Evolutionary conservation across 2,113 vertebrate species (phyloP).

Genomic region (Cepphus grylle): DNA sequence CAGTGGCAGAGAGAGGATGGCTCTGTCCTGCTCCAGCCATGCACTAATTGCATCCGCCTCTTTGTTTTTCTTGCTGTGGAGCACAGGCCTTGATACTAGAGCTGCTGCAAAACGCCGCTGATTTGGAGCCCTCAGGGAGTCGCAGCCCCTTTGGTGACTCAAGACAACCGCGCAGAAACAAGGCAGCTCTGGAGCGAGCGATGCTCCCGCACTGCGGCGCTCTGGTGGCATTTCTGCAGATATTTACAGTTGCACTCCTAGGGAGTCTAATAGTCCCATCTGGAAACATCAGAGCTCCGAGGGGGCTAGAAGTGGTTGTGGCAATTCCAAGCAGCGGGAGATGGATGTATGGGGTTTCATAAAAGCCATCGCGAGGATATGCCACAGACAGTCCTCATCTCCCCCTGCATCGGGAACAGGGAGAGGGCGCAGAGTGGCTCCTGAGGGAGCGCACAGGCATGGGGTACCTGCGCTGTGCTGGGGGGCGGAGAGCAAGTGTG

Average conservation of each 20-base stretch:
- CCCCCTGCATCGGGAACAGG: background rate
- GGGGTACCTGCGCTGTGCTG: background rate
- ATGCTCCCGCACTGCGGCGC: background rate
- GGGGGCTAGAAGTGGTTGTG: background rate
- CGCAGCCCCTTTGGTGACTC: background rate
- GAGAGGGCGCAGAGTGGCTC: rapidly evolving
- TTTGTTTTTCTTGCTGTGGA: background rate
- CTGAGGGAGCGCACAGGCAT: background rate
- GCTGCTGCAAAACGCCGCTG: background rate
- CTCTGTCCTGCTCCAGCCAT: background rate
- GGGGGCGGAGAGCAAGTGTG: background rate
- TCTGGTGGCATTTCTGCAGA: background rate
- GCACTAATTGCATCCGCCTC: background rate
- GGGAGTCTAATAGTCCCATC: constrained; percentile 14
- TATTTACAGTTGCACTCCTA: background rate
- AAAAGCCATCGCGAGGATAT: background rate
- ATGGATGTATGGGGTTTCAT: background rate
- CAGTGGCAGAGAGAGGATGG: background rate
- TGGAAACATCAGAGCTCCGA: background rate
- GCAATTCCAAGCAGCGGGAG: constrained; percentile 27
- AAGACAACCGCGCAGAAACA: background rate
- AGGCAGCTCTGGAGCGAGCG: background rate
- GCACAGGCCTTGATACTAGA: background rate
- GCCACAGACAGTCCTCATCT: background rate
- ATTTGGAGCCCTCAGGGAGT: background rate